These are phyloP conservation scores for Heliconius hermathena DNA, from an alignment of 1,140 invertebrate genomes.

Conservation along the genomic window DNA sequence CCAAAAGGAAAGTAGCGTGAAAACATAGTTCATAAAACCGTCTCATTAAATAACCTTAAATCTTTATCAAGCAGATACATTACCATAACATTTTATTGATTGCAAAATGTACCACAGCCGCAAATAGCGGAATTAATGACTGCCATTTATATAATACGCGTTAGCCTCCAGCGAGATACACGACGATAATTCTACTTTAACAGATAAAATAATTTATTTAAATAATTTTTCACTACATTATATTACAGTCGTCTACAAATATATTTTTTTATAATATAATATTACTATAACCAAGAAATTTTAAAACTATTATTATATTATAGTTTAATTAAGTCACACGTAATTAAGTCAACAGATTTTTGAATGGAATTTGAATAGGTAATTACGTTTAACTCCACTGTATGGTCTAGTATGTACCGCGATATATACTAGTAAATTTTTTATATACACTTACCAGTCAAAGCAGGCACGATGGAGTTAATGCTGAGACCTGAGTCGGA, in stretches of 20 bases:
- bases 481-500: slow-evolving; percentile 51
- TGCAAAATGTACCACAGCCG: background rate
- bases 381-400: background rate
- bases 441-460: background rate
- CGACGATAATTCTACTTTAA: background rate
- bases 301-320: no score
- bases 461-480: slow-evolving; percentile 46
- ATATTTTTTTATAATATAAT: no score
- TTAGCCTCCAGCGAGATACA: background rate
- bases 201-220: background rate
- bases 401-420: background rate
- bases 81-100: background rate
- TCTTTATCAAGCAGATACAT: background rate
- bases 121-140: background rate
- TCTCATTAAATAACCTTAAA: no score
- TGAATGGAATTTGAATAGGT: no score
- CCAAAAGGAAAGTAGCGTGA: no score
- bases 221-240: background rate
- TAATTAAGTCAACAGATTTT: no score
- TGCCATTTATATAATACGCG: background rate
- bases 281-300: no score
- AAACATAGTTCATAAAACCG: no score
- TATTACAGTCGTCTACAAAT: no score
- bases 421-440: background rate
- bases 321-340: no score